These are phyloP conservation scores for Ceratina japonica DNA, from an alignment of 1,140 invertebrate genomes.

Conservation along the genomic window DNA sequence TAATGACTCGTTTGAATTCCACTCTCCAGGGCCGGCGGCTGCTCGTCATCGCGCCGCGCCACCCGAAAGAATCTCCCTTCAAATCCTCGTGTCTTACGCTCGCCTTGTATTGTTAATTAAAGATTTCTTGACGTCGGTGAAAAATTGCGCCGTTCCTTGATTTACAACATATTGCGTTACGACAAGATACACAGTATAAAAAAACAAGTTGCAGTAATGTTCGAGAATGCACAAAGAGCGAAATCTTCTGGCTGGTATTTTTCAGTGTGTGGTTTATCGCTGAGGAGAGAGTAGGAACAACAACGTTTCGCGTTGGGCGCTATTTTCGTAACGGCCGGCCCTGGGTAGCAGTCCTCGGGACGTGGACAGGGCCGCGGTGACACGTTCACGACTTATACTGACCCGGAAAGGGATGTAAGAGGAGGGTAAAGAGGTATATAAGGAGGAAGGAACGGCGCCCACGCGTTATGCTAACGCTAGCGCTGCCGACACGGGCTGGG, in stretches of 20 bases:
- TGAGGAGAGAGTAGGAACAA: conserved; percentile 18
- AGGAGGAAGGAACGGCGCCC: conserved; percentile 76
- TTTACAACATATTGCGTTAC: not conserved
- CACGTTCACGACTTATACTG: conserved; percentile 47
- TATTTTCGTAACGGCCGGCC: conserved; percentile 48
- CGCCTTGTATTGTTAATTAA: not conserved
- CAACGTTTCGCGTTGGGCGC: conserved; percentile 22
- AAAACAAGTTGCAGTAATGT: not conserved
- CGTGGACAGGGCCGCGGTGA: conserved; percentile 48
- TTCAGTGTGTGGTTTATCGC: conserved; percentile 25
- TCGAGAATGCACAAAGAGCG: not conserved
- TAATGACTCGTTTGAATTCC: conserved; percentile 60
- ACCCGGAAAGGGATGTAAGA: conserved; percentile 55
- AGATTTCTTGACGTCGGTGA: not conserved
- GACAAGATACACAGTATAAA: not conserved
- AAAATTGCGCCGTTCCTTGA: not conserved
- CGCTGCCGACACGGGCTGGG: conserved; percentile 77
- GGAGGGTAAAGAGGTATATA: conserved; percentile 67
- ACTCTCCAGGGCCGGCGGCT: conserved; percentile 24
- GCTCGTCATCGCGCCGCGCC: too few species aligned
- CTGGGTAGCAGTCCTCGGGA: conserved; percentile 23
- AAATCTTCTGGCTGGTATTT: not conserved
- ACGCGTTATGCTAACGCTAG: conserved; percentile 78
- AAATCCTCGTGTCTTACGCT: not conserved
- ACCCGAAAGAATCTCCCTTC: not conserved